These are phyloP conservation scores for Scortum barcoo DNA, from an alignment of 2,113 vertebrate species.

Conservation along the genomic window DNA sequence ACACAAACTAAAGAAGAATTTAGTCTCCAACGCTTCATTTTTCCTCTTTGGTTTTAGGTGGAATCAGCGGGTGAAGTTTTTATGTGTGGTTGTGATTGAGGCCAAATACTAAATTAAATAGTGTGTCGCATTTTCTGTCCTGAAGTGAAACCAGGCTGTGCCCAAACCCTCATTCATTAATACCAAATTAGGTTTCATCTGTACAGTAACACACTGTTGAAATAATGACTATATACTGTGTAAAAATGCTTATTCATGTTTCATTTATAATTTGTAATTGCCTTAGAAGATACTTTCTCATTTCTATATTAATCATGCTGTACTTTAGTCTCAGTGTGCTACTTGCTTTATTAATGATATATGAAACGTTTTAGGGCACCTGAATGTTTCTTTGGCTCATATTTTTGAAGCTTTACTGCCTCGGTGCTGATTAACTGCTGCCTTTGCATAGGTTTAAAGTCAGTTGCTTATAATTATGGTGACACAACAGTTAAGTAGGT, in stretches of 20 bases:
- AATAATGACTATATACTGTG: neutral
- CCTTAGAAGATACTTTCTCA: neutral
- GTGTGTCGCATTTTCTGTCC: neutral
- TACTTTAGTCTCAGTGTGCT: neutral
- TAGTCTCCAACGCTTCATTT: neutral
- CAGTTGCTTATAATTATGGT: conserved; percentile 1
- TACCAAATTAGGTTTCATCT: neutral
- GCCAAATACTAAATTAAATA: neutral
- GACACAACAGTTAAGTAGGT: conserved; percentile 13
- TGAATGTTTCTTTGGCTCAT: conserved; percentile 24
- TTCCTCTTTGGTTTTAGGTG: neutral
- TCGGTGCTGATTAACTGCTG: conserved; percentile 47
- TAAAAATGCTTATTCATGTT: conserved; percentile 12
- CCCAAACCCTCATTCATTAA: neutral
- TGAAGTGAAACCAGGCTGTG: neutral
- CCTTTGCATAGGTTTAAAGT: conserved; percentile 28
- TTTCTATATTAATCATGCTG: conserved; percentile 16
- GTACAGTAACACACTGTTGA: neutral
- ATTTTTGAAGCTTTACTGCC: neutral
- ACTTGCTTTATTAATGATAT: conserved; percentile 35
- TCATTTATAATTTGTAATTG: conserved; percentile 45
- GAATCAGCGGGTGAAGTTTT: neutral
- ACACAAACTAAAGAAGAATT: neutral
- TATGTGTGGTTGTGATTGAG: neutral
- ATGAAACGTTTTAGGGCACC: conserved; percentile 38